phyloP scores from a whole-genome alignment of 2,797 vertebrate genomes.

The Florisuga fusca region DNA sequence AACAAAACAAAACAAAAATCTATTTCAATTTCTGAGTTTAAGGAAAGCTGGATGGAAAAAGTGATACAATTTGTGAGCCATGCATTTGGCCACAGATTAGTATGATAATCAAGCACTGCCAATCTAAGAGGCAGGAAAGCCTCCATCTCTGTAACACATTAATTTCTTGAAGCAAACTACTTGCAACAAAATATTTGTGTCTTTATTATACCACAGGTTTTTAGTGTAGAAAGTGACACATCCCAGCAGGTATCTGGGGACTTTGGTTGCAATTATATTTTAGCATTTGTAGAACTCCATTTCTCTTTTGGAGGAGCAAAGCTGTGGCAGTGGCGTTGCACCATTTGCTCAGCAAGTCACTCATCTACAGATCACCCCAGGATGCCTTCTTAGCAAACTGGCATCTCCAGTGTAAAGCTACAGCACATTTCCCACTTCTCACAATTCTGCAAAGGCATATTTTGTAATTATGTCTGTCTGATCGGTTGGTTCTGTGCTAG shows the following conservation, averaged over 20 bases:
- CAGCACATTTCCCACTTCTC: not conserved
- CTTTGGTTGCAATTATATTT: not conserved
- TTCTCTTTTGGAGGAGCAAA: not conserved
- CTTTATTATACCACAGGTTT: not conserved
- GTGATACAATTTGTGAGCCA: accelerated
- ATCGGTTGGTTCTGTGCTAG: not conserved
- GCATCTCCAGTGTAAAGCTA: not conserved
- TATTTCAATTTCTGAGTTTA: not conserved
- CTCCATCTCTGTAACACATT: accelerated
- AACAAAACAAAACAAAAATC: no score
- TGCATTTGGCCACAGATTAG: not conserved
- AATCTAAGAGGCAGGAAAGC: not conserved
- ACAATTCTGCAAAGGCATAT: not conserved
- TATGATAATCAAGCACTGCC: not conserved
- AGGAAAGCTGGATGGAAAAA: not conserved
- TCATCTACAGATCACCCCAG: not conserved
- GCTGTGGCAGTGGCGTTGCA: not conserved
- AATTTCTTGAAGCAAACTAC: not conserved
- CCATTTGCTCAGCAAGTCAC: accelerated
- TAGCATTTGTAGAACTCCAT: not conserved
- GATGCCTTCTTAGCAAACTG: not conserved
- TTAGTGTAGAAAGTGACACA: not conserved
- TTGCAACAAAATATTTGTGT: not conserved
- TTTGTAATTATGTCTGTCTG: not conserved
- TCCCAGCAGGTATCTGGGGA: not conserved